Base-by-base conservation (phyloP, 2,797 vertebrate genomes). In the Macropodus opercularis region DNA sequence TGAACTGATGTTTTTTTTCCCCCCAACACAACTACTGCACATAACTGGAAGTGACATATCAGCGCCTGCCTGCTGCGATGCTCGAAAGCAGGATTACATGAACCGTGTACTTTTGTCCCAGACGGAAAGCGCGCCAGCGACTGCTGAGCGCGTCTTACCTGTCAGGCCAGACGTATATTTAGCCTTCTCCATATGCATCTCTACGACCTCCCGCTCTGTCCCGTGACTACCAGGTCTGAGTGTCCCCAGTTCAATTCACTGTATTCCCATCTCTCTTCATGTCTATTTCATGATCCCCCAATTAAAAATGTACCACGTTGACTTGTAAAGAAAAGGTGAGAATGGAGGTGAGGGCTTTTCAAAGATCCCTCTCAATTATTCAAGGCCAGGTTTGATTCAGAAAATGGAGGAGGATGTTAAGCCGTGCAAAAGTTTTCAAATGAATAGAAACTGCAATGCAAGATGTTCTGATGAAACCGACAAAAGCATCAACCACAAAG, bases 271-370 rank as follows among this genome's bases (percentile, higher is more conserved):
- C 77, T 84, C 60, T 59, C 80, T 82, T 87, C 85, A 87, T 88
- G 64, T 69, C 56, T 87, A 83, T 89, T 91, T 90, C 72, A 89
- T 89, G 69, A 35, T 34, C 48, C 31, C 36, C 53, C 72, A 89
- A 90, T 92, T 89, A 91, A 90, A 90, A 88, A 91, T 89, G 84
- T 77, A 90, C 81, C 61, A 69, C 72, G 76, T 86, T 87, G 87
- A 90, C 86, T 87, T 89, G 81, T 86, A 85, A 87, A 80, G 74
- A 72, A 60, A 84, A 88, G 86, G 80, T 83, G 79, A 81, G 79
- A 78, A 85, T 67, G 84, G 75, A 75, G 82, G 81, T 83, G 74
- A 72, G 76, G 77, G 75, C 77, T 87, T 91, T 87, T 89, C 77
- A 84, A 88, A 87, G 83, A 78, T 78, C 78, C 61, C 73, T 69